Percentiles rank a stretch among this genome's conserved stretches.
These are phyloP conservation scores for Ditylenchus dipsaci DNA, from an alignment of 1,140 invertebrate species.

Conservation along the genomic window DNA sequence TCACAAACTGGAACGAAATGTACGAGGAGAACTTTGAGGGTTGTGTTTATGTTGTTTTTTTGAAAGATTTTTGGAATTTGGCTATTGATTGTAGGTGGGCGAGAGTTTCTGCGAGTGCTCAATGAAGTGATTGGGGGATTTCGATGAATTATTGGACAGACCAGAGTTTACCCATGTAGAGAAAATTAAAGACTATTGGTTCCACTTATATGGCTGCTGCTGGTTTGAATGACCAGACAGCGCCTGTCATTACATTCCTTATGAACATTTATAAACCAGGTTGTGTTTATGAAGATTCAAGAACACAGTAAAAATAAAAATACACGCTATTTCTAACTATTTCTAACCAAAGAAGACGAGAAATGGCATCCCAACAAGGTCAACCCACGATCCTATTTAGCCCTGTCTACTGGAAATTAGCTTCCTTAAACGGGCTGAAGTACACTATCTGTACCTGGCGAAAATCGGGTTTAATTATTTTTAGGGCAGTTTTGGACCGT, in stretches of 20 bases:
- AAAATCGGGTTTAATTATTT: too few relatives aligned
- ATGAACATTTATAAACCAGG: conserved; percentile 57
- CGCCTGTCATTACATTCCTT: conserved; percentile 51
- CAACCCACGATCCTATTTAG: too few relatives aligned
- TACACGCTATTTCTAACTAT: too few relatives aligned
- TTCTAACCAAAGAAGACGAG: too few relatives aligned
- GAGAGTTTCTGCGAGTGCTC: conserved; percentile 84
- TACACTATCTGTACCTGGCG: too few relatives aligned
- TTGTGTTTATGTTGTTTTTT: too few relatives aligned
- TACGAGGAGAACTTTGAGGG: conserved; percentile 67
- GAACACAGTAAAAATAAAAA: too few relatives aligned
- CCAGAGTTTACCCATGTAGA: conserved; percentile 80
- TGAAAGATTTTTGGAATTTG: not conserved
- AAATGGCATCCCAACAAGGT: too few relatives aligned
- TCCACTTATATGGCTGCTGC: conserved; percentile 95
- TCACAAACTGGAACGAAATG: conserved; percentile 92
- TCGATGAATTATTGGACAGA: conserved; percentile 79
- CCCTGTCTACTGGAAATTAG: too few relatives aligned
- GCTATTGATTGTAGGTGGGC: conserved; percentile 64
- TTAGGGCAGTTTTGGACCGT: too few relatives aligned
- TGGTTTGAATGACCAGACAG: conserved; percentile 67
- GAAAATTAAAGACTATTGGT: conserved; percentile 96
- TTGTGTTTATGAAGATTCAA: too few relatives aligned
- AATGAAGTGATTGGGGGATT: conserved; percentile 90
- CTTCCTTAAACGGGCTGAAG: too few relatives aligned